phyloP scores from a whole-genome alignment of 2,797 vertebrate species.

The Thamnophis elegans region DNA sequence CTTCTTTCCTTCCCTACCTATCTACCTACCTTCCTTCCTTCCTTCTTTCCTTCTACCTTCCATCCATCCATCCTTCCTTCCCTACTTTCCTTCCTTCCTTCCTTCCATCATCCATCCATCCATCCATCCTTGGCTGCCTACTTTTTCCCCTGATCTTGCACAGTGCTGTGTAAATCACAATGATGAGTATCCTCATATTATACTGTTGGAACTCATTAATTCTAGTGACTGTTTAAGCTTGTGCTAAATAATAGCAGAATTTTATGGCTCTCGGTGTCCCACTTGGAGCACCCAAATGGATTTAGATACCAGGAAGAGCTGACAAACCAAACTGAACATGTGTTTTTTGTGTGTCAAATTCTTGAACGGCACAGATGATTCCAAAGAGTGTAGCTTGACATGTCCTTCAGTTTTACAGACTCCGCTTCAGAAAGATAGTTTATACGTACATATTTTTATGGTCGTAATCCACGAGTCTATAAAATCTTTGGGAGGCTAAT shows the following conservation, averaged over 20 bases:
- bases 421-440: neutral
- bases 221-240: neutral
- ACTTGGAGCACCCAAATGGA: neutral
- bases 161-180: neutral
- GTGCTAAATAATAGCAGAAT: neutral
- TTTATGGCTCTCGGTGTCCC: neutral
- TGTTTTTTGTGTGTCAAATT: neutral
- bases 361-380: neutral
- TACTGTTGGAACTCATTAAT: neutral
- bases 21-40: too few relatives aligned
- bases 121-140: too few relatives aligned
- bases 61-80: too few relatives aligned
- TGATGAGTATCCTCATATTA: neutral
- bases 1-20: too few relatives aligned
- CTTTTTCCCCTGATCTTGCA: neutral
- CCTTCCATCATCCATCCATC: too few relatives aligned
- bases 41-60: too few relatives aligned
- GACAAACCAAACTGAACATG: neutral
- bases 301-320: neutral
- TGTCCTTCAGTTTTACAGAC: slow-evolving; percentile 10
- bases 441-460: neutral
- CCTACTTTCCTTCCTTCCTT: too few relatives aligned
- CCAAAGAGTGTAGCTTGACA: neutral
- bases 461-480: neutral
- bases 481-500: neutral